Conservation (phyloP, 2,797 vertebrate genomes). For the Takifugu rubripes region DNA sequence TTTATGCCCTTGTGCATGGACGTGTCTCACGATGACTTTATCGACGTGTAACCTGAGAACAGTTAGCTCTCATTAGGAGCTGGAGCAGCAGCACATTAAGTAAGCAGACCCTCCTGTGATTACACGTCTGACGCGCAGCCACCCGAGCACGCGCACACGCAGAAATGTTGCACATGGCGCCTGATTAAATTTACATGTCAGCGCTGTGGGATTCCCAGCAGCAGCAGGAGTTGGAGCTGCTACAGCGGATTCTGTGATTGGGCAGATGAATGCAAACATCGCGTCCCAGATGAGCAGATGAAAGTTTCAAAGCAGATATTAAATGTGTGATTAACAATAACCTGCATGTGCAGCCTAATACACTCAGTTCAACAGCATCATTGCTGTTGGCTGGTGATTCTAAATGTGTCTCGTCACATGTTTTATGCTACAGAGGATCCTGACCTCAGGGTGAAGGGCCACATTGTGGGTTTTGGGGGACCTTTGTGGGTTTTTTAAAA, state of each 20-base stretch:
- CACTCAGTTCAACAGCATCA: not conserved
- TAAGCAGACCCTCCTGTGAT: slow-evolving; percentile 34
- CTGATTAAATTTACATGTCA: slow-evolving; percentile 31
- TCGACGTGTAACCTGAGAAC: no score
- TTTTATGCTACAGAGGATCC: slow-evolving; percentile 25
- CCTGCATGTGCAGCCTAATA: no score
- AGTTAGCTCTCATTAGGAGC: no score
- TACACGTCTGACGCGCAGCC: slow-evolving; percentile 9
- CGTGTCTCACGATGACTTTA: no score
- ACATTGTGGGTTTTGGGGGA: not conserved
- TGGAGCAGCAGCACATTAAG: slow-evolving; percentile 8
- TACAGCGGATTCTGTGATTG: no score
- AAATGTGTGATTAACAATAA: no score
- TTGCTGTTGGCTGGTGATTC: slow-evolving; percentile 25
- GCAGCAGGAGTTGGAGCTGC: slow-evolving; percentile 20
- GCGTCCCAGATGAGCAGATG: no score
- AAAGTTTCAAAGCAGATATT: no score
- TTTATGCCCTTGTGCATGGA: no score
- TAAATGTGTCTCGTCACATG: slow-evolving; percentile 30
- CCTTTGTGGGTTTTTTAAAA: slow-evolving; percentile 5
- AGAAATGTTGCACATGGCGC: slow-evolving; percentile 21
- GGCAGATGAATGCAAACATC: no score
- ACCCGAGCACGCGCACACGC: not conserved
- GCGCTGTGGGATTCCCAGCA: slow-evolving; percentile 10
- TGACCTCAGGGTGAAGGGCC: slow-evolving; percentile 16